Evolutionary conservation across 2,888 invertebrate species (phyloP).

Genomic region (Exocentrus adspersus): DNA sequence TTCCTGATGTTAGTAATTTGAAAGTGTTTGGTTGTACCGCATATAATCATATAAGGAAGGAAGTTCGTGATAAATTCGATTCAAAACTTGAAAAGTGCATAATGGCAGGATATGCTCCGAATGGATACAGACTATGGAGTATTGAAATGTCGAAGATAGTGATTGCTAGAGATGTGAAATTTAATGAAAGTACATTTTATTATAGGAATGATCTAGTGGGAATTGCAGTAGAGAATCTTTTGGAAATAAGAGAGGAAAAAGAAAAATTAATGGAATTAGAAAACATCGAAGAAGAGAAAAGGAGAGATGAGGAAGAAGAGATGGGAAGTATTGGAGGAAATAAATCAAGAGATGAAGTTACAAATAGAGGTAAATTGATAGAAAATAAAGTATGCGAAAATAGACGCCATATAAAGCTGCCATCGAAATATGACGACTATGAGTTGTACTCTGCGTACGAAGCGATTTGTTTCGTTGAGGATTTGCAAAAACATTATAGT

Average conservation of each 20-base stretch:
- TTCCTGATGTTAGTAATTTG: conserved; percentile 28
- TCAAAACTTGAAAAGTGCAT: conserved; percentile 22
- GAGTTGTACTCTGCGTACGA: conserved; percentile 20
- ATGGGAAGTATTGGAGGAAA: conserved; percentile 7
- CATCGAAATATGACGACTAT: conserved; percentile 17
- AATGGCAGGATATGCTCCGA: conserved; percentile 24
- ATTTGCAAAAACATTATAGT: conserved; percentile 12
- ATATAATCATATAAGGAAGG: conserved; percentile 26
- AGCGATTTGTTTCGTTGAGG: conserved; percentile 11
- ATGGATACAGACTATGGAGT: conserved; percentile 24
- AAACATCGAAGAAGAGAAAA: conserved; percentile 8
- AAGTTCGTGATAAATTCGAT: conserved; percentile 35
- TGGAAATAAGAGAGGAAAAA: background rate
- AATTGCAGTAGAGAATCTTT: background rate
- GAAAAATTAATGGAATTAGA: background rate
- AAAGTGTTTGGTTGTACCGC: conserved; percentile 29
- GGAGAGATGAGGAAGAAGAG: background rate
- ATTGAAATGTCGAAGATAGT: conserved; percentile 13
- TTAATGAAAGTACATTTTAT: conserved; percentile 25
- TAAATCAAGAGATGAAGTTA: conserved; percentile 1
- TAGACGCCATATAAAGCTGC: background rate
- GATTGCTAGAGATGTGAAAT: conserved; percentile 22
- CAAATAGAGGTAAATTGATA: conserved; percentile 13
- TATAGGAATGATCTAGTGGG: background rate
- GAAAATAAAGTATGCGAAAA: background rate